Base-by-base conservation (phyloP, 2,113 vertebrate species). In the Crypturellus undulatus region DNA sequence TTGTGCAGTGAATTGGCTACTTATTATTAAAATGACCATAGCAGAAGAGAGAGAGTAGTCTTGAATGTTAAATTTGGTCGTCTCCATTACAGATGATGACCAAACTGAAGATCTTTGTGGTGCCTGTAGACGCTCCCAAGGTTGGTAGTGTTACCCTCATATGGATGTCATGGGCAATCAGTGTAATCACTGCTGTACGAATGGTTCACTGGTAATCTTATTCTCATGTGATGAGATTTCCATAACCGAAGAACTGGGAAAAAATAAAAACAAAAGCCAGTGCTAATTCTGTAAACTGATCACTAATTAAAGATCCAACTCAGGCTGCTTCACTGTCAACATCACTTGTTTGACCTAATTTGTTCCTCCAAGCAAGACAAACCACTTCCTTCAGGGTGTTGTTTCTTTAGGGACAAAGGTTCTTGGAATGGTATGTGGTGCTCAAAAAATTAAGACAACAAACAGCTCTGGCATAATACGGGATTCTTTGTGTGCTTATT, bases 281-380 rank as follows among this genome's bases (percentile, higher is more conserved):
- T 73, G 89, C 92, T 96, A 84, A 93, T 93, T 95, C 52, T 69
- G 2, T 78, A 68, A 79, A 19, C 67, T 3, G 0, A 62, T 81
- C 3, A 8, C 87, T 94, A 94, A 94, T 96, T 97, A 96, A 82
- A 94, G 87, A 52, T 70, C 95, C 94, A 92, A 5, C 76, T 97
- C 67, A 76, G 54, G 72, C 67, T 64, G 43, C 87, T 91, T 91
- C 70, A 25, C n/a, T 83, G 54, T 65, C 91, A 82, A 6, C 79
- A 92, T 25, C 42, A 82, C 90, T 9, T 12, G 78, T 78, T 73
- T 97, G 87, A 92, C 86, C 92, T 86, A 80, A 86, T 92, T 97
- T 82, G 34, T 84, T 75, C 77, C 65, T 93, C 47, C 89, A 95
- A 94, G 67, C 88, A 19, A 90, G 70, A 92, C 90, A 87, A 43